Evolutionary conservation across 1,140 invertebrate genomes (phyloP).

Genomic region (Gryllus bimaculatus): DNA sequence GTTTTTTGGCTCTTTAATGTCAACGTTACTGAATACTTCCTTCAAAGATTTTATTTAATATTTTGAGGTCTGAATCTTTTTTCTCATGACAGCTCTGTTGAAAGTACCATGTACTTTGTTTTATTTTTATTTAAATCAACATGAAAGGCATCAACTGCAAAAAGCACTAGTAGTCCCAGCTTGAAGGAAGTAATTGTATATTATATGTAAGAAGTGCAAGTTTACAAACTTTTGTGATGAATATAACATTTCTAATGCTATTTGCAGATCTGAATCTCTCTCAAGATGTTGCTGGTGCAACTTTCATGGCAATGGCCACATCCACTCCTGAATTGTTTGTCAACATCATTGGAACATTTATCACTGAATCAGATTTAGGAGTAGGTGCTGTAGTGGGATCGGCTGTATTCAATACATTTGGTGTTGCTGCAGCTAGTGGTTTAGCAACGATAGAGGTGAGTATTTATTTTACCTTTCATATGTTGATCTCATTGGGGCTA

Average conservation of each 20-base stretch:
- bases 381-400: conserved; percentile 82
- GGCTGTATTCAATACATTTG: conserved; percentile 79
- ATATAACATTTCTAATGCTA: neutral
- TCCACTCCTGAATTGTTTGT: conserved; percentile 86
- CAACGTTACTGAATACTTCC: no score
- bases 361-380: conserved; percentile 67
- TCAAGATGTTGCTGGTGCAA: conserved; percentile 79
- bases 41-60: no score
- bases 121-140: neutral
- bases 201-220: neutral
- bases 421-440: conserved; percentile 74
- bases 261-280: conserved; percentile 36
- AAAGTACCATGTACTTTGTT: neutral
- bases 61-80: neutral
- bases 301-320: conserved; percentile 84
- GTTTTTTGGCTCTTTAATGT: no score
- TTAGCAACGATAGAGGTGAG: conserved; percentile 59
- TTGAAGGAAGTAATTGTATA: neutral
- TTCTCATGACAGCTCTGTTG: neutral
- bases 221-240: neutral
- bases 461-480: neutral
- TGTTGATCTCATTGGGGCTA: neutral
- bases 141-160: neutral
- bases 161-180: neutral
- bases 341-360: conserved; percentile 72